Percentiles rank a stretch among this genome's conserved stretches.
Conservation (phyloP, 2,797 vertebrate genomes). For the Synanceia verrucosa region DNA sequence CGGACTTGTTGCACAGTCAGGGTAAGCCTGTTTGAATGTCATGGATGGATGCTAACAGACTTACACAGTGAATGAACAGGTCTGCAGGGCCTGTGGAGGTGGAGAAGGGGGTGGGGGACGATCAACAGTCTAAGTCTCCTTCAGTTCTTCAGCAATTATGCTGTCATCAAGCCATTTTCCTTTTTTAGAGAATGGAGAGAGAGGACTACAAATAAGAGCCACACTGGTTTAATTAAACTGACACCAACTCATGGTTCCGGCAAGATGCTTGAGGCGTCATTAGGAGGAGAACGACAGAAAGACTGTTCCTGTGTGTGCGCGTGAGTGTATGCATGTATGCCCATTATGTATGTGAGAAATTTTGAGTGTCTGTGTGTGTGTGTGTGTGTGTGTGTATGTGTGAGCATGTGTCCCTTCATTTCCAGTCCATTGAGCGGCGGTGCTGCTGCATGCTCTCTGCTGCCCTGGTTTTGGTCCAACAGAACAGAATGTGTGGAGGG, state of each 20-base stretch:
- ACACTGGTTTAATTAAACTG: slow-evolving; percentile 80
- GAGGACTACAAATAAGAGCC: slow-evolving; percentile 69
- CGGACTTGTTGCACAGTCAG: background rate
- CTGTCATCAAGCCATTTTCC: slow-evolving; percentile 79
- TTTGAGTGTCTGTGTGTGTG: slow-evolving; percentile 30
- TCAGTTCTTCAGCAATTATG: slow-evolving; percentile 78
- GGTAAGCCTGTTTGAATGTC: background rate
- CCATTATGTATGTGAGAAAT: slow-evolving; percentile 59
- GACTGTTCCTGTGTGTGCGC: slow-evolving; percentile 18
- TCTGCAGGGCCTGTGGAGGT: slow-evolving; percentile 18
- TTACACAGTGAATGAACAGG: slow-evolving; percentile 11
- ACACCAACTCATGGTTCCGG: slow-evolving; percentile 72
- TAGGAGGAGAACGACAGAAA: slow-evolving; percentile 48
- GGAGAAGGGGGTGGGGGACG: background rate
- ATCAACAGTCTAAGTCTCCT: slow-evolving; percentile 46
- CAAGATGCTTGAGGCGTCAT: slow-evolving; percentile 69
- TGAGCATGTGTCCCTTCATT: slow-evolving; percentile 15
- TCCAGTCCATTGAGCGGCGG: slow-evolving; percentile 55
- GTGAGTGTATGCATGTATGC: slow-evolving; percentile 40
- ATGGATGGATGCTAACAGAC: background rate
- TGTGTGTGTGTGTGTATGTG: slow-evolving; percentile 21
- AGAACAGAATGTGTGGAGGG: slow-evolving; percentile 65
- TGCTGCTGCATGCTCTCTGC: slow-evolving; percentile 43
- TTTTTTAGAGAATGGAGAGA: slow-evolving; percentile 68
- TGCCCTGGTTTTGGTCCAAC: slow-evolving; percentile 73